Evolutionary conservation across 1,140 invertebrate species (phyloP), one percentile per base, ranked within the genome.

Genomic region (Drosophila navojoa): DNA sequence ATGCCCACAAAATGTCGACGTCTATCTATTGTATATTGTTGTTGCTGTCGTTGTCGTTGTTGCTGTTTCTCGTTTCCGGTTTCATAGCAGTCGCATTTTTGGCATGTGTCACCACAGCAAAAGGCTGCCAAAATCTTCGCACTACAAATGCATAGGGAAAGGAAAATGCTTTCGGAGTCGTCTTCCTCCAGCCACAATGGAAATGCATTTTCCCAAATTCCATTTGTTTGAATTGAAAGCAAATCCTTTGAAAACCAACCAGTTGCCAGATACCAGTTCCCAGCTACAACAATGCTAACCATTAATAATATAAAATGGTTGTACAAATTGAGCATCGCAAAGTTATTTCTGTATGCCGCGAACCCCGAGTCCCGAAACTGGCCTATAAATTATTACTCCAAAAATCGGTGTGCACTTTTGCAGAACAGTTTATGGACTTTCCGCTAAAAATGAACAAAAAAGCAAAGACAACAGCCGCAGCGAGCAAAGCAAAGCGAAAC

Each of bases 331-430:
- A 68, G 55, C 70, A 54, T 59, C 22, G 63, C 47, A 60, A 68
- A 72, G 63, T 67, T 67, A 27, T 67, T 71, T 45, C 40, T 29
- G 6, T 19, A 4, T 19, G 22, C 10, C 19, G 1, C 19, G 1
- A 22, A 15, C 32, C 40, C 4, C 15, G 60, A 25, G 16, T 10
- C n/a, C 38, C 16, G 35, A 62, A 69, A 62, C 50, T 80, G 62
- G 62, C 74, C 77, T 79, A 87, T 86, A 82, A 87, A 87, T 86
- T 81, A 86, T 86, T 71, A 76, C 53, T n/a, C 38, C 19, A 71
- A 64, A 66, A 73, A 77, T 79, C 53, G 69, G 78, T 74, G 76
- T 44, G 58, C 79, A 76, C 47, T 81, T 77, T 68, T 59, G 29
- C 55, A 49, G 61, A 58, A 52, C 49, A 60, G 63, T 84, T 77